Base-by-base conservation (phyloP, 2,888 invertebrate genomes). In the Cinara cedri region DNA sequence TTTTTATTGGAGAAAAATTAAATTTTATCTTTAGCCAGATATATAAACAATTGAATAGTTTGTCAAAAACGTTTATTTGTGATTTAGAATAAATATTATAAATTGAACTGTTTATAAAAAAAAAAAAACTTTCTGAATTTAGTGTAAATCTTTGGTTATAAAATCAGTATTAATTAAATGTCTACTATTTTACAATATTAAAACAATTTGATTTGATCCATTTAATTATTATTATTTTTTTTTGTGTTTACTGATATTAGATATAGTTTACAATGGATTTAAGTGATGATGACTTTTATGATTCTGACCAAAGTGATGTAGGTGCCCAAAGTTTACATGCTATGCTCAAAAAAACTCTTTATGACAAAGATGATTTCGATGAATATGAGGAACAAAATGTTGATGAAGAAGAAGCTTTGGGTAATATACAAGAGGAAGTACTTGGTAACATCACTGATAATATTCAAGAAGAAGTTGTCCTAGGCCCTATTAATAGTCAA, bases 281-380 rank as follows among this genome's bases (percentile, higher is more conserved):
- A 21, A 78, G 60, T 70, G 78, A 78, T n/a, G 76, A 78, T 49
- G 78, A 78, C 9, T 78, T 78, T 70, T 78, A 70, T 42, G 70
- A 78, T 49, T 70, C 70, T 14, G 78, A 78, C 42, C 70, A 78
- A 3, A 78, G 78, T 51, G 78, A 78, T 70, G 49, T 51, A 9
- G 78, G 34, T 1, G 70, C 51, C 16, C 68, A 78, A 49, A 78
- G 78, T n/a, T 51, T 78, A 70, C 78, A 78, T 51, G 4, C 70
- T 9, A 78, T 78, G 26, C 68, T 78, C 8, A 78, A 51, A 3
- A 68, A 60, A 21, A 70, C 68, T 42, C 78, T 78, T 21, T 78
- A 78, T 14, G 60, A 78, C 3, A 49, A 68, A 42, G 51, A 78
- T 21, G 60, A 68, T 0, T 70, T 13, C 34, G 34, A 70, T 11